Evolutionary conservation across 1,140 invertebrate species (phyloP).

Genomic region (Achatina immaculata): DNA sequence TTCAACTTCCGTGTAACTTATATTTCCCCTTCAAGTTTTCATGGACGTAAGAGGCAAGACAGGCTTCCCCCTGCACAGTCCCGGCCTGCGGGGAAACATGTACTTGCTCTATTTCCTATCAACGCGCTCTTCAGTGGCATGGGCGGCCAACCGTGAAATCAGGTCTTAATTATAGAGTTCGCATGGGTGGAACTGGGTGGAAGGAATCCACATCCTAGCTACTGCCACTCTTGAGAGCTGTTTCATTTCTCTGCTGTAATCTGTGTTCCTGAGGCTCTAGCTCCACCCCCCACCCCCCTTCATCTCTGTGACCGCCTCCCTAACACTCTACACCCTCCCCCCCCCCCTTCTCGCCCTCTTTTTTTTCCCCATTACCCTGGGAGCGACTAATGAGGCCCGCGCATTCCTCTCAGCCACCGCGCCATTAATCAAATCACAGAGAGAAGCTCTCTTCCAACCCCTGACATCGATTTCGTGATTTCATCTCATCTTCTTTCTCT

Average conservation of each 20-base stretch:
- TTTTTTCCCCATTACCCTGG: background rate
- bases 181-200: no score
- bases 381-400: constrained; percentile 32
- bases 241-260: no score
- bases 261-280: no score
- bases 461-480: constrained; percentile 30
- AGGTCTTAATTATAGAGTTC: background rate
- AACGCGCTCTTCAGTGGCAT: constrained; percentile 32
- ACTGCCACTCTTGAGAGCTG: no score
- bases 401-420: constrained; percentile 28
- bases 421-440: constrained; percentile 28
- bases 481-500: constrained; percentile 26
- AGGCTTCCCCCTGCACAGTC: no score
- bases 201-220: no score
- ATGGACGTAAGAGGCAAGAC: no score
- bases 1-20: no score
- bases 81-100: background rate
- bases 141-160: constrained; percentile 4
- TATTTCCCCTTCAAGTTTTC: no score
- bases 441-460: constrained; percentile 24
- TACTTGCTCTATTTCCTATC: constrained; percentile 15
- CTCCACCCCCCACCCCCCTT: no score
- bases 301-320: no score
- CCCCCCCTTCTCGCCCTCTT: background rate
- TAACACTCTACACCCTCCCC: no score